Conservation (phyloP, 1,140 invertebrate species). For the Uloborus diversus region DNA sequence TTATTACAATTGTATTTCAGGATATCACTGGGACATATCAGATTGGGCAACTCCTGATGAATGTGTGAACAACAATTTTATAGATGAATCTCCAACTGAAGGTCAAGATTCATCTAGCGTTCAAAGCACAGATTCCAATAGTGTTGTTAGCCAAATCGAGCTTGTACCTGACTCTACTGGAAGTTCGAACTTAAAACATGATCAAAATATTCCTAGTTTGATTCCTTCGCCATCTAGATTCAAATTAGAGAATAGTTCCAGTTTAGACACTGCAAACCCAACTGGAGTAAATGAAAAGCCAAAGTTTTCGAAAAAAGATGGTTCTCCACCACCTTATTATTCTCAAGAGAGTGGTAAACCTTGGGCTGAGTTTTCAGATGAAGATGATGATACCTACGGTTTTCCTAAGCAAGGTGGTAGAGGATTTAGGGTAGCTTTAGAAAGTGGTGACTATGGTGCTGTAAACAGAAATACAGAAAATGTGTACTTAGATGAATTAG, state of each 20-base stretch:
- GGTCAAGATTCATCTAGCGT: slow-evolving; percentile 51
- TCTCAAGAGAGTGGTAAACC: not conserved
- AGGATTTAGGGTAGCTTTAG: slow-evolving; percentile 34
- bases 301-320: slow-evolving; percentile 27
- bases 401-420: slow-evolving; percentile 37
- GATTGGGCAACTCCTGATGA: slow-evolving; percentile 77
- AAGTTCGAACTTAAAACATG: not conserved
- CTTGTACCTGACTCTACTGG: slow-evolving; percentile 10
- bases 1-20: slow-evolving; percentile 67
- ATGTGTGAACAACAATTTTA: slow-evolving; percentile 38
- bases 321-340: slow-evolving; percentile 25
- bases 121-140: slow-evolving; percentile 53
- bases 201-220: slow-evolving; percentile 8
- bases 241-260: not conserved
- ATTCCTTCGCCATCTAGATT: not conserved
- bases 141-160: slow-evolving; percentile 45
- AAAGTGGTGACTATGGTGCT: slow-evolving; percentile 40
- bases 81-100: slow-evolving; percentile 46
- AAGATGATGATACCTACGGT: slow-evolving; percentile 34
- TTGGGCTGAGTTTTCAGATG: slow-evolving; percentile 32
- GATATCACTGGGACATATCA: slow-evolving; percentile 95
- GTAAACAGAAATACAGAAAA: slow-evolving; percentile 24
- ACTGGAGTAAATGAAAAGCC: not conserved
- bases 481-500: slow-evolving; percentile 32
- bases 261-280: slow-evolving; percentile 14